Conservation (phyloP, 2,888 invertebrate genomes). For the Philhelius pedissequus region DNA sequence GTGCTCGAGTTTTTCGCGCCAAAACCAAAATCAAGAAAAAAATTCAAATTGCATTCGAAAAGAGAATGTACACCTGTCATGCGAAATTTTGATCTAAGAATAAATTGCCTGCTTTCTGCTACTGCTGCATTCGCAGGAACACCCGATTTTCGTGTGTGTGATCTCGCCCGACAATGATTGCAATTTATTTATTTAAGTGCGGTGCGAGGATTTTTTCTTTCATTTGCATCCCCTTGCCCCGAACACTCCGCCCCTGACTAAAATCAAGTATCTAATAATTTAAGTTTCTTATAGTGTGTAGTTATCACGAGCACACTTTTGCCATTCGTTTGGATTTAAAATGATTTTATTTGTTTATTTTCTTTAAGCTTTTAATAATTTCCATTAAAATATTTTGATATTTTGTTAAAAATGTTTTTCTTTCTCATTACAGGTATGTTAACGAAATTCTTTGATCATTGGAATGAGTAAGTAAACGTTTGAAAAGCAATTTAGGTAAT, state of each 20-base stretch:
- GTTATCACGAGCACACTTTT: constrained; percentile 4
- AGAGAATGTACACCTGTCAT: constrained; percentile 47
- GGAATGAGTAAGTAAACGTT: not conserved
- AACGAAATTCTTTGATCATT: constrained; percentile 2
- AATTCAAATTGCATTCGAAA: constrained; percentile 2
- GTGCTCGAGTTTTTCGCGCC: constrained; percentile 5
- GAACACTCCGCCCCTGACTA: too few relatives aligned
- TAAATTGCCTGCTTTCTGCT: constrained; percentile 50
- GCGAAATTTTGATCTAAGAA: constrained; percentile 60
- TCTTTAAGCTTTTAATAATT: constrained; percentile 5
- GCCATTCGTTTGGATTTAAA: not conserved
- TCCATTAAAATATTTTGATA: constrained; percentile 14
- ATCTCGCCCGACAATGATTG: constrained; percentile 51
- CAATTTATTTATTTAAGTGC: constrained; percentile 53
- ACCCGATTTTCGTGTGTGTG: constrained; percentile 35
- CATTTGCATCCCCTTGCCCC: too few relatives aligned
- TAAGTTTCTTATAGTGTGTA: not conserved
- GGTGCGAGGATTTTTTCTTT: not conserved
- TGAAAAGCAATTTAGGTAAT: not conserved
- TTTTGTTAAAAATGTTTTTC: constrained; percentile 31
- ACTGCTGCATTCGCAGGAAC: not conserved
- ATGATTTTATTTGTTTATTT: constrained; percentile 20
- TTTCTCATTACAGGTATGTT: constrained; percentile 57
- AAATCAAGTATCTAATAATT: constrained; percentile 26
- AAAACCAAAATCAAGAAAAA: not conserved